A percentile compares a stretch with the other conserved stretches of the same genome.
These are phyloP conservation scores for Sebastes elongatus DNA, from an alignment of 2,797 vertebrate genomes.

Conservation along the genomic window DNA sequence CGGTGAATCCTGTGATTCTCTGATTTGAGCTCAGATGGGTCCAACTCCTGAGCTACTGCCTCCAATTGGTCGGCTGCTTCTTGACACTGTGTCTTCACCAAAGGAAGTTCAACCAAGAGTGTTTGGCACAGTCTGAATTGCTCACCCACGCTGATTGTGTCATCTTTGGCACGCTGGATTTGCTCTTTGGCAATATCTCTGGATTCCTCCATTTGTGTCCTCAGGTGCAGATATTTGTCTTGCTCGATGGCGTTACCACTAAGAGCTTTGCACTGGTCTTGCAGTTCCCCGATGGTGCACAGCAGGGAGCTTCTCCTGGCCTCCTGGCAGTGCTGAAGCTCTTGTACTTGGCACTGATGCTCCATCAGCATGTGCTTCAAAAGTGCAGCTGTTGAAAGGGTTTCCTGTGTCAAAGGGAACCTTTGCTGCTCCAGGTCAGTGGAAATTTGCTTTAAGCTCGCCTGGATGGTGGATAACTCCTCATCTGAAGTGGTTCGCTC, in stretches of 20 bases:
- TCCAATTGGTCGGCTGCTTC: slow-evolving; percentile 77
- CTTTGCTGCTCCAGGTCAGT: slow-evolving; percentile 58
- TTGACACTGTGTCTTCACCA: slow-evolving; percentile 77
- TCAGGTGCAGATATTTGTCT: slow-evolving; percentile 75
- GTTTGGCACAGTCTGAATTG: slow-evolving; percentile 70
- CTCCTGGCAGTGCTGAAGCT: slow-evolving; percentile 72
- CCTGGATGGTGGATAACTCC: slow-evolving; percentile 65
- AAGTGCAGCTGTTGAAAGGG: slow-evolving; percentile 35
- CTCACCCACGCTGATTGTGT: slow-evolving; percentile 33
- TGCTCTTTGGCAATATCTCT: slow-evolving; percentile 75
- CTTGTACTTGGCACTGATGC: slow-evolving; percentile 77
- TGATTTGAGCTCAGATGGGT: slow-evolving; percentile 62
- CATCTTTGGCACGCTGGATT: slow-evolving; percentile 58
- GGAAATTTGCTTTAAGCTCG: slow-evolving; percentile 69
- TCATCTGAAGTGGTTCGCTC: slow-evolving; percentile 68
- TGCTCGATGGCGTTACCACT: slow-evolving; percentile 70
- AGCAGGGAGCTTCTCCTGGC: slow-evolving; percentile 65
- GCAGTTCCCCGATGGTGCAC: slow-evolving; percentile 71
- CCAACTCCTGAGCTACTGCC: slow-evolving; percentile 70
- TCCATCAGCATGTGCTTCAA: slow-evolving; percentile 74
- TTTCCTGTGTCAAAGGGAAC: slow-evolving; percentile 73
- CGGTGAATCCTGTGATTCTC: slow-evolving; percentile 70
- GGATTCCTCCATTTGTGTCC: slow-evolving; percentile 77
- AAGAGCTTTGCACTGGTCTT: slow-evolving; percentile 76
- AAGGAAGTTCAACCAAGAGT: slow-evolving; percentile 74